Conservation (phyloP, 2,888 invertebrate species). For the Ornithoptera priamus region DNA sequence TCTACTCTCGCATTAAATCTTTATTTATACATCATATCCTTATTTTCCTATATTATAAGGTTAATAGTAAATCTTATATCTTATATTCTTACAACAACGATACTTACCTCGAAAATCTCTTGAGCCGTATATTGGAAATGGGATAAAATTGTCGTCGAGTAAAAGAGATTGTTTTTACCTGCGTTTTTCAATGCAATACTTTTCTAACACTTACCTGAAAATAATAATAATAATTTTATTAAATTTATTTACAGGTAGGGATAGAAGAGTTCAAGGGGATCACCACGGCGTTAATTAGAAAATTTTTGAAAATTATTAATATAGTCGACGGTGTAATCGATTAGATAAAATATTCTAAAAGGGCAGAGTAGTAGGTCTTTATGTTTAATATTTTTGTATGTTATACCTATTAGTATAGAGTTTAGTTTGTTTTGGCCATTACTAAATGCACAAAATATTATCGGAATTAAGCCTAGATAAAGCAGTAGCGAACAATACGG, state of each 20-base stretch:
- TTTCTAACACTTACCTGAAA: too few species aligned
- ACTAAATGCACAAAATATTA: constrained; percentile 38
- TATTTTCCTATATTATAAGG: constrained; percentile 34
- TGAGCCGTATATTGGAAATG: too few species aligned
- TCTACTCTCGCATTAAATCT: constrained; percentile 71
- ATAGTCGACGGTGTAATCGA: constrained; percentile 72
- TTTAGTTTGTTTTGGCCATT: constrained; percentile 47
- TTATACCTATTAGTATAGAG: constrained; percentile 55
- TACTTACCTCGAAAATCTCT: too few species aligned
- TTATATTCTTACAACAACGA: too few species aligned
- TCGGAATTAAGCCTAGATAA: constrained; percentile 57
- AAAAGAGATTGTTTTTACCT: background rate
- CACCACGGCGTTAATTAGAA: constrained; percentile 75
- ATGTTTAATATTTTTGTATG: constrained; percentile 39
- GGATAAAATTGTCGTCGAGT: background rate
- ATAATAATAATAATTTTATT: background rate
- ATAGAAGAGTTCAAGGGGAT: background rate
- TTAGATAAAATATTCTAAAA: constrained; percentile 80
- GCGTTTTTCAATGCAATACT: too few species aligned
- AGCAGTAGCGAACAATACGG: constrained; percentile 76
- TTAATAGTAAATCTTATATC: constrained; percentile 35
- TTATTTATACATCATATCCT: constrained; percentile 62
- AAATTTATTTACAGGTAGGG: background rate
- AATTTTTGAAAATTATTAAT: constrained; percentile 78
- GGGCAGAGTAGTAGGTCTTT: constrained; percentile 49